Conservation (phyloP, 2,113 vertebrate genomes). For the Chionomys nivalis region DNA sequence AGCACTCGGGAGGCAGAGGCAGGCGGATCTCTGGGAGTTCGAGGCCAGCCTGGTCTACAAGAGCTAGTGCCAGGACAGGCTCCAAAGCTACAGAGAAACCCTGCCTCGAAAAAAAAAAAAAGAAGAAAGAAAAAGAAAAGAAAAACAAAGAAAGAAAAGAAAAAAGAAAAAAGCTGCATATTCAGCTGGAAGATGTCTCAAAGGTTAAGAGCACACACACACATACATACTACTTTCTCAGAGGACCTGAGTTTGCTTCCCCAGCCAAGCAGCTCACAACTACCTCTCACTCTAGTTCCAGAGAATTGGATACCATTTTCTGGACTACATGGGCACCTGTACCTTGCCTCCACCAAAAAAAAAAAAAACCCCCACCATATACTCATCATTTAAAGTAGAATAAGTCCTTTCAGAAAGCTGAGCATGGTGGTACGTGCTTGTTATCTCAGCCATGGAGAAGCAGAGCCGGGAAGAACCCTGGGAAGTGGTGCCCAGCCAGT, state of each 20-base stretch:
- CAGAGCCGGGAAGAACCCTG: background rate
- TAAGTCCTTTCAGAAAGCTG: background rate
- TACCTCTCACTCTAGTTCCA: background rate
- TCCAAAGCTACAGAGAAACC: no score
- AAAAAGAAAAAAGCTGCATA: background rate
- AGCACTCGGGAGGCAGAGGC: no score
- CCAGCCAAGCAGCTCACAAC: background rate
- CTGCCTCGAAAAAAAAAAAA: no score
- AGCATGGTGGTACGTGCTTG: background rate
- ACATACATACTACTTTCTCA: background rate
- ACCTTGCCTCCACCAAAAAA: background rate
- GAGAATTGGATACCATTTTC: background rate
- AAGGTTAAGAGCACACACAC: background rate
- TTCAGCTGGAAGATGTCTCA: background rate
- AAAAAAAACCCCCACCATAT: no score
- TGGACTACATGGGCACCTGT: no score
- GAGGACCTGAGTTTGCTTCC: background rate
- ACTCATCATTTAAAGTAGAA: background rate
- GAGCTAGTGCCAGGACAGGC: no score
- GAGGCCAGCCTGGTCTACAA: no score
- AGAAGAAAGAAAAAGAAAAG: no score
- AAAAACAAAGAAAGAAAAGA: rapidly evolving
- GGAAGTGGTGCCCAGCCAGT: background rate
- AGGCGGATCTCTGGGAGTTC: no score
- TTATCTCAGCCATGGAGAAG: background rate